These are phyloP conservation scores for Dolichotis patagonum DNA, from an alignment of 2,113 vertebrate genomes.

Conservation along the genomic window DNA sequence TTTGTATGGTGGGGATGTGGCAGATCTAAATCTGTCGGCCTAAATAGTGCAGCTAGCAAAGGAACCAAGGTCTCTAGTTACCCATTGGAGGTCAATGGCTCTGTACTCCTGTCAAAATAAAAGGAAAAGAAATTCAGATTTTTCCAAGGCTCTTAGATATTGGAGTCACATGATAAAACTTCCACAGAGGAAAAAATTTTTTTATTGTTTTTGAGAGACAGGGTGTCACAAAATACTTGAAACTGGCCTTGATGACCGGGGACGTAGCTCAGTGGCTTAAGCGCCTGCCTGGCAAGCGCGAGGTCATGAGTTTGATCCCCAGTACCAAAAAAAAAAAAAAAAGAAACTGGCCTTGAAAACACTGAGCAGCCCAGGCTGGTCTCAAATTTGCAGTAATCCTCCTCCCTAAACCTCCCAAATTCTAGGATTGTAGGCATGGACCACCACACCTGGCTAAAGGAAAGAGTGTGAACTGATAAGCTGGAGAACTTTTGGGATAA, in stretches of 20 bases:
- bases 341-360: neutral
- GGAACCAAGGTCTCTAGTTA: neutral
- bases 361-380: neutral
- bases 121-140: neutral
- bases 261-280: too few species aligned
- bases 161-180: neutral
- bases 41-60: neutral
- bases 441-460: neutral
- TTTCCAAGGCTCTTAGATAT: neutral
- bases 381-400: neutral
- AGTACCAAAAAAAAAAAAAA: too few species aligned
- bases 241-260: neutral
- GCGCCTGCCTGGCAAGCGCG: too few species aligned
- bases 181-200: neutral
- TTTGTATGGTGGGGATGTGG: neutral
- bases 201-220: neutral
- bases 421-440: neutral
- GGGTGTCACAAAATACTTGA: neutral
- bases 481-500: neutral
- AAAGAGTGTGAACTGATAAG: neutral
- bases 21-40: neutral
- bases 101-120: neutral
- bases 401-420: neutral
- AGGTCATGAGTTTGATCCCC: too few species aligned
- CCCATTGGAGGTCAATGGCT: neutral